phyloP scores from a whole-genome alignment of 2,113 vertebrate genomes.

The Psophia crepitans region DNA sequence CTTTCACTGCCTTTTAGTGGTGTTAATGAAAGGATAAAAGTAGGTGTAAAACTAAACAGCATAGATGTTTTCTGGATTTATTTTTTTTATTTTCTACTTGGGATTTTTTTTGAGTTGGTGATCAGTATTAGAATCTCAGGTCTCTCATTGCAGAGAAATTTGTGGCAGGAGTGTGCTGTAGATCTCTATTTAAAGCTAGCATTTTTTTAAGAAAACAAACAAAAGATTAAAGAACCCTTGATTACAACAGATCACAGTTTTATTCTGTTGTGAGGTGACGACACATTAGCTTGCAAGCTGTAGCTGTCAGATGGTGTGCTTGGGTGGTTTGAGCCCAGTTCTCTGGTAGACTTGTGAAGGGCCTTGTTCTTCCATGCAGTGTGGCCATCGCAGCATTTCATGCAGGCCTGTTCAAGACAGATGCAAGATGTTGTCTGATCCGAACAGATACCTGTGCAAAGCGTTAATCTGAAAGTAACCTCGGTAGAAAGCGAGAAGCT shows the following conservation, averaged over 20 bases:
- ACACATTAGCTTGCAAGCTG: background rate
- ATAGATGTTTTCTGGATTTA: background rate
- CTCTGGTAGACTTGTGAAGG: background rate
- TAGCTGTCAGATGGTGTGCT: background rate
- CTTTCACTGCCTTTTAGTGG: background rate
- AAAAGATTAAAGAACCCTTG: background rate
- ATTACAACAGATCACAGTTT: background rate
- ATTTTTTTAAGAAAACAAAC: background rate
- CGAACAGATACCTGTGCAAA: background rate
- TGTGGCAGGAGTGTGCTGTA: background rate
- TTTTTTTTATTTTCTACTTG: background rate
- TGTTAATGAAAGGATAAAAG: background rate
- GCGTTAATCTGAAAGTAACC: background rate
- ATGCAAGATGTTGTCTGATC: background rate
- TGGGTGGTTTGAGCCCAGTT: background rate
- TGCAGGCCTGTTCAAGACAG: background rate
- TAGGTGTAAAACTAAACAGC: background rate
- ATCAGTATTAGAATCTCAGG: background rate
- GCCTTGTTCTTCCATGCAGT: background rate
- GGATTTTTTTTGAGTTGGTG: background rate
- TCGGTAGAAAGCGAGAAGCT: background rate
- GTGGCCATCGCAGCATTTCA: background rate
- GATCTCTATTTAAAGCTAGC: background rate
- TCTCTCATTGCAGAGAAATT: background rate
- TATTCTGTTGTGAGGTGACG: background rate